phyloP scores from a whole-genome alignment of 2,113 vertebrate species.

The Toxostoma redivivum region DNA sequence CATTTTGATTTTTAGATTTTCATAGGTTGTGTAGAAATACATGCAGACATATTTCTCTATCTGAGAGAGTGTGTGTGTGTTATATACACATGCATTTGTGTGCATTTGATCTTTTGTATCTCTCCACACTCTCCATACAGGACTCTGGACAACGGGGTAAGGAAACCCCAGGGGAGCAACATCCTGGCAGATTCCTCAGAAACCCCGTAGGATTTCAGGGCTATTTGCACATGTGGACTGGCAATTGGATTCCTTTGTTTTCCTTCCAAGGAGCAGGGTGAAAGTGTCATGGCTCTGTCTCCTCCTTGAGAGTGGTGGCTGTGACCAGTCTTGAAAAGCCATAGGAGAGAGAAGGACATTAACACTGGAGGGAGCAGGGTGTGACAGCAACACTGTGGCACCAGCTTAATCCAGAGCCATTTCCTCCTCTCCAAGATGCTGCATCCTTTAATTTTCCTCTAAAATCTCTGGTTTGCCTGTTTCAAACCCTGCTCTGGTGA shows the following conservation, averaged over 20 bases:
- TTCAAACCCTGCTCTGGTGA: conserved; percentile 31
- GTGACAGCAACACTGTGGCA: not conserved
- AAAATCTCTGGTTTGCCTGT: conserved; percentile 47
- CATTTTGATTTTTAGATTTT: not conserved
- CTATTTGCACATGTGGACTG: not conserved
- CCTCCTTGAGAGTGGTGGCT: not conserved
- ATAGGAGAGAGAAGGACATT: not conserved
- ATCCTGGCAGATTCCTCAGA: not conserved
- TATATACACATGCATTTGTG: not conserved
- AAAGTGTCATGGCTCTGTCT: not conserved
- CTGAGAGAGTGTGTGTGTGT: not conserved
- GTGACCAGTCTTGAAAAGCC: not conserved
- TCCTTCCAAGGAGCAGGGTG: not conserved
- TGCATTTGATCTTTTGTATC: not conserved
- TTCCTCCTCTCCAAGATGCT: not conserved
- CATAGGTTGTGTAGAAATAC: not conserved
- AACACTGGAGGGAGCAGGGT: not conserved
- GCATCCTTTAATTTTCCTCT: not conserved
- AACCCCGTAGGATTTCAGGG: not conserved
- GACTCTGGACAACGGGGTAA: not conserved
- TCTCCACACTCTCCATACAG: not conserved
- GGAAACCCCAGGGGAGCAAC: not conserved
- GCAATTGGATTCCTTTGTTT: not conserved
- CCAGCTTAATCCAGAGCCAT: not conserved
- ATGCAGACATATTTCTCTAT: rapidly evolving